These are phyloP conservation scores for Bombyx mandarina DNA, from an alignment of 1,140 invertebrate genomes.

Conservation along the genomic window DNA sequence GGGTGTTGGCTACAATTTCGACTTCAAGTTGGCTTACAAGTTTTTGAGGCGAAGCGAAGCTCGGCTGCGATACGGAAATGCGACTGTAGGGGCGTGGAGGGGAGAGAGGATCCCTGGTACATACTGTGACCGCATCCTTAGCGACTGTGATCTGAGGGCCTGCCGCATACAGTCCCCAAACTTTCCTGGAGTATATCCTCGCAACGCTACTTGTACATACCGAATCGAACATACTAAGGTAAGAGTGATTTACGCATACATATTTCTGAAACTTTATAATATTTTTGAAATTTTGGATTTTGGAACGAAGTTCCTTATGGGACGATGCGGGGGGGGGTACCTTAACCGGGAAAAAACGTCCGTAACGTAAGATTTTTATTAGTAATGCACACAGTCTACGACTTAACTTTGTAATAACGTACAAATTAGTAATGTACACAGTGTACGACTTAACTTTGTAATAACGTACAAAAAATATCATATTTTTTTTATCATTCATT, in stretches of 20 bases:
- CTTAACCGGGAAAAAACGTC: no score
- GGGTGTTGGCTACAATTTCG: slow-evolving; percentile 85
- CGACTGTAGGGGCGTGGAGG: slow-evolving; percentile 77
- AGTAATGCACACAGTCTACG: no score
- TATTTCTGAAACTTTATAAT: no score
- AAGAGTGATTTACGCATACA: slow-evolving; percentile 3
- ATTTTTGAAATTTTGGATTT: no score
- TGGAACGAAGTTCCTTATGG: no score
- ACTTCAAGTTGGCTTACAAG: slow-evolving; percentile 87
- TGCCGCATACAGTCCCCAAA: slow-evolving; percentile 87
- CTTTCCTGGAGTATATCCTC: slow-evolving; percentile 88
- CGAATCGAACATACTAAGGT: slow-evolving; percentile 77
- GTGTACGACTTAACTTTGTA: no score
- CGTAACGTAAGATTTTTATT: no score
- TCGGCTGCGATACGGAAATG: slow-evolving; percentile 82
- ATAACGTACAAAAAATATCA: no score
- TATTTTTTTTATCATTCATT: no score
- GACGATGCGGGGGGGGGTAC: no score
- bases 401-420: no score
- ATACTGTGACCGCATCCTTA: slow-evolving; percentile 84
- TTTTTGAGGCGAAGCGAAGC: slow-evolving; percentile 82
- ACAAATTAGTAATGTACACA: no score
- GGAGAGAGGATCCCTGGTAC: slow-evolving; percentile 79
- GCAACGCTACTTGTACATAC: slow-evolving; percentile 89
- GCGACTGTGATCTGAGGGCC: slow-evolving; percentile 75